phyloP scores from a whole-genome alignment of 2,888 invertebrate genomes.

The Mystacides longicornis region DNA sequence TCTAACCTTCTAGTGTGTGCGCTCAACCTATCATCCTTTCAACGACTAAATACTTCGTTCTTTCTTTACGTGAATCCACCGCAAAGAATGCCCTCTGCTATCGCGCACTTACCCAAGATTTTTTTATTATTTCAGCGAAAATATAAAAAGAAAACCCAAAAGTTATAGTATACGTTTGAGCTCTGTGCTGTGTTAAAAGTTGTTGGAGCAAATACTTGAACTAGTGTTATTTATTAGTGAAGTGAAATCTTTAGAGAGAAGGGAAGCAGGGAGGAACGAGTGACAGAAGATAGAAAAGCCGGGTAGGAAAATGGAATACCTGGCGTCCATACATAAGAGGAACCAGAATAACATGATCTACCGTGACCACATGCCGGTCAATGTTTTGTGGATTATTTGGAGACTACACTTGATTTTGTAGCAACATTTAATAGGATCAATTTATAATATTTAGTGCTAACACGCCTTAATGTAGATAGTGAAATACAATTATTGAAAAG shows the following conservation, averaged over 20 bases:
- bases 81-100: background rate
- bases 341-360: slow-evolving; percentile 3
- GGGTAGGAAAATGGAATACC: slow-evolving; percentile 14
- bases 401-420: slow-evolving; percentile 18
- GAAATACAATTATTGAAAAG: background rate
- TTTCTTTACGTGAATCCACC: no score
- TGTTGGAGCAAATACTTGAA: no score
- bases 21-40: no score
- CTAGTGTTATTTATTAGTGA: no score
- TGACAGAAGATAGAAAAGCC: background rate
- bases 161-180: no score
- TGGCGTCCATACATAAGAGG: background rate
- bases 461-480: background rate
- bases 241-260: no score
- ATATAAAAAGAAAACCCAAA: no score
- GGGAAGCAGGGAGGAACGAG: no score
- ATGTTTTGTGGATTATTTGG: slow-evolving; percentile 14
- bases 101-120: no score
- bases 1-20: background rate
- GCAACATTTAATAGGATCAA: slow-evolving; percentile 6
- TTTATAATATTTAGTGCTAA: background rate
- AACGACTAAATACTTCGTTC: no score
- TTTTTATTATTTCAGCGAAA: no score
- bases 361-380: slow-evolving; percentile 11
- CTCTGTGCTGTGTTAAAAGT: no score